Evolutionary conservation across 23 tunicate species (phyloP).

Genomic region (Trididemnum nubilum): DNA sequence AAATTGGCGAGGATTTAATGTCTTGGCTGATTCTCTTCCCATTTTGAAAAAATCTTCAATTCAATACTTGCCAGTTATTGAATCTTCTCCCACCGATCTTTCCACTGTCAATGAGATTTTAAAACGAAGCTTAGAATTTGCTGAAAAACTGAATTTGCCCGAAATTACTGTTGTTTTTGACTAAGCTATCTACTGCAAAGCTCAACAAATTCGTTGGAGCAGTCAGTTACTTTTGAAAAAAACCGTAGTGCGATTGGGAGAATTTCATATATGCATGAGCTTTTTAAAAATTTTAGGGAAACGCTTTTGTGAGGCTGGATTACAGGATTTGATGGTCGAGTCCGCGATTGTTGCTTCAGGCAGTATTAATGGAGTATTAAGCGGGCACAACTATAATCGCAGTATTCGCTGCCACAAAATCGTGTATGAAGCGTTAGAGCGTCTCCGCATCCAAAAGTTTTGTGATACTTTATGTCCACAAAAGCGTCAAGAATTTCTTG

Average conservation of each 20-base stretch:
- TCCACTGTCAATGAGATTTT: neutral
- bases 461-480: neutral
- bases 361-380: neutral
- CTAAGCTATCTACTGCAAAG: slow-evolving; percentile 1
- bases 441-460: neutral
- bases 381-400: slow-evolving; percentile 3
- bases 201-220: neutral
- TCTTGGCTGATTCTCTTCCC: neutral
- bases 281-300: slow-evolving; percentile 3
- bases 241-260: neutral
- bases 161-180: neutral
- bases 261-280: neutral
- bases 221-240: neutral
- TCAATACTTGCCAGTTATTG: slow-evolving; percentile 3
- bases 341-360: neutral
- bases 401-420: neutral
- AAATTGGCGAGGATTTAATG: neutral
- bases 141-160: neutral
- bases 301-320: slow-evolving; percentile 11
- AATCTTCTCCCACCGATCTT: neutral
- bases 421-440: neutral
- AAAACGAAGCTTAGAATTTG: neutral
- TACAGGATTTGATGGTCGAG: slow-evolving; percentile 7
- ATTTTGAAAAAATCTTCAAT: neutral
- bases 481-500: neutral